Evolutionary conservation across 2,113 vertebrate genomes (phyloP).

Genomic region (Eurypyga helias): DNA sequence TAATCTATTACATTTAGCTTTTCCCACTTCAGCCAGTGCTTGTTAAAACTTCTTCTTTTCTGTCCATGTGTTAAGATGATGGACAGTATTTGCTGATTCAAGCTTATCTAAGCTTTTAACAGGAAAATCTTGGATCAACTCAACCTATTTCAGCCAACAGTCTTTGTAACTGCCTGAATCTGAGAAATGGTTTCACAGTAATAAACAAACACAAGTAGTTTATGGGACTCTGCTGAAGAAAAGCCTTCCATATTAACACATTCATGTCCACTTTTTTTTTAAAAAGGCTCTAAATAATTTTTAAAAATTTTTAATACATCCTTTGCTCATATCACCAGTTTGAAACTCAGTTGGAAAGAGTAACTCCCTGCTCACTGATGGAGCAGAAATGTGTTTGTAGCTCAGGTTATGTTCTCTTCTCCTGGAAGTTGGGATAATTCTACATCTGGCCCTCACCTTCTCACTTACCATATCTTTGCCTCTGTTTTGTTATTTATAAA

Average conservation of each 20-base stretch:
- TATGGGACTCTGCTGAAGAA: neutral
- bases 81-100: conserved; percentile 59
- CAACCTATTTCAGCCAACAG: neutral
- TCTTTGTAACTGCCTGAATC: neutral
- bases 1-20: conserved; percentile 70
- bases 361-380: neutral
- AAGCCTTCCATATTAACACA: neutral
- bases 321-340: neutral
- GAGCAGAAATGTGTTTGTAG: neutral
- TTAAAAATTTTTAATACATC: neutral
- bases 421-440: neutral
- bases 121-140: conserved; percentile 52
- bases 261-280: neutral
- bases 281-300: neutral
- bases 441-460: neutral
- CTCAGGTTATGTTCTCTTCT: neutral
- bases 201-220: conserved; percentile 22
- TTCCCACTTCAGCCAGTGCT: conserved; percentile 47
- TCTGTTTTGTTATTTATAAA: neutral
- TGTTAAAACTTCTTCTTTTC: conserved; percentile 63
- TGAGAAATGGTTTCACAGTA: neutral
- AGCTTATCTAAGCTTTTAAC: conserved; percentile 53
- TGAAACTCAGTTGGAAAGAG: neutral
- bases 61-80: conserved; percentile 70
- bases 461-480: neutral